Base-by-base conservation (phyloP, 1,140 invertebrate species). In the Danaus plexippus region DNA sequence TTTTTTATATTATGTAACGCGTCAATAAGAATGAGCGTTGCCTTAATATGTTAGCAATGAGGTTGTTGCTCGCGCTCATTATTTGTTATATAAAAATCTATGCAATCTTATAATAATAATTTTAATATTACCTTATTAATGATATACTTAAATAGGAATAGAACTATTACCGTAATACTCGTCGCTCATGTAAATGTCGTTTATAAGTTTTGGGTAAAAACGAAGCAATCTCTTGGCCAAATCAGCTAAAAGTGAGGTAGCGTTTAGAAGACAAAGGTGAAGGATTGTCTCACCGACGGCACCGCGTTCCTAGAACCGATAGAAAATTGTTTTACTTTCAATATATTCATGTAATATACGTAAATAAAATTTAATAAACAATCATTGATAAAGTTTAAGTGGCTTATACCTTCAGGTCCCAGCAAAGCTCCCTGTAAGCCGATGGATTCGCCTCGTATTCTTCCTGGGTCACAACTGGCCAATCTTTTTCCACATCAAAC, bases 251-350 rank as follows among this genome's bases (percentile, higher is more conserved):
- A 98, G 88, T 0, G 96, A 93, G 0, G 96, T 96, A 0, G 96
- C 94, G 65, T 97, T 95, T 4, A 99, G 82, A 48, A 99, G 89
- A 80, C 98, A 99, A 7, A 99, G 86, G 87, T 99, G 97, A 5
- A 99, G 88, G 56, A 97, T 94, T 0, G 95, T 96, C 88, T 99
- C 98, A 0, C 98, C 97, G 1, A 99, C 97, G 2, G 96, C 95
- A 0, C 98, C 98, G 61, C 97, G 90, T 78, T 98, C 92, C 80
- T 95, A 52, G 6, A 71, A 69, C 40, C 63, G 55, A 32, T 3
- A 32, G 7, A 15, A 32, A 32, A 32, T 32, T 3, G 6, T 2
- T 32, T 32, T 32, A 32, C 22, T 32, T 32, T 32, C 22, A 32
- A 22, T 22, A 2, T 22, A 22, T 2, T 22, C 6, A 22, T 6